Conservation (phyloP, 2,113 vertebrate genomes). For the Clarias gariepinus region DNA sequence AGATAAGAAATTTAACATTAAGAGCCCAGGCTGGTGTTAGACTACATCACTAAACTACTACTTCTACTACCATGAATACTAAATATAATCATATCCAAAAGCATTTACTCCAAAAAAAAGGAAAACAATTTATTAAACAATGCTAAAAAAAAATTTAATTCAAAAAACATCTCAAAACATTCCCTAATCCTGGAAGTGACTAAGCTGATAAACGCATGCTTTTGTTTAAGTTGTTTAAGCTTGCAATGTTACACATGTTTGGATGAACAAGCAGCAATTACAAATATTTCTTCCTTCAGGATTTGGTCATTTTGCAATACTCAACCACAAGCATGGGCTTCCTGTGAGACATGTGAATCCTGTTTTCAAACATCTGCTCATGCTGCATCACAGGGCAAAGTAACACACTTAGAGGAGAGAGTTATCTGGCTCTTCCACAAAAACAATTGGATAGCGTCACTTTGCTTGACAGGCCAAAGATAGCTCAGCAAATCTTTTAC, state of each 20-base stretch:
- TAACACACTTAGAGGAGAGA: not conserved
- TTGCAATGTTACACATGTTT: not conserved
- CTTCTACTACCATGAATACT: not conserved
- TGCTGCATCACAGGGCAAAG: not conserved
- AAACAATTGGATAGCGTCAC: not conserved
- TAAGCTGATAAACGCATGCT: not conserved
- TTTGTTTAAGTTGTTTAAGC: not conserved
- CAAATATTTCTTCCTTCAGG: not conserved
- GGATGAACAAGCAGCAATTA: not conserved
- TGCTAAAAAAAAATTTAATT: not conserved
- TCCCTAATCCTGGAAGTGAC: not conserved
- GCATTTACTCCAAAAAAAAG: not conserved
- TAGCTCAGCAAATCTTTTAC: no score
- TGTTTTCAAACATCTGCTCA: not conserved
- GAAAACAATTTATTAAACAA: not conserved
- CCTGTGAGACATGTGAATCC: not conserved
- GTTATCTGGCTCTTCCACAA: not conserved
- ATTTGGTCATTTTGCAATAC: not conserved
- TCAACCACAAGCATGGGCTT: not conserved
- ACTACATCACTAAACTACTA: not conserved
- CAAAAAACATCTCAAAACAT: not conserved
- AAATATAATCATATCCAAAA: not conserved
- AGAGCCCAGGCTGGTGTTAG: not conserved
- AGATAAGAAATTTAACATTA: not conserved
- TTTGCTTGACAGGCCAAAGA: not conserved